Conservation (phyloP, 2,797 vertebrate species). For the Epinephelus coioides region DNA sequence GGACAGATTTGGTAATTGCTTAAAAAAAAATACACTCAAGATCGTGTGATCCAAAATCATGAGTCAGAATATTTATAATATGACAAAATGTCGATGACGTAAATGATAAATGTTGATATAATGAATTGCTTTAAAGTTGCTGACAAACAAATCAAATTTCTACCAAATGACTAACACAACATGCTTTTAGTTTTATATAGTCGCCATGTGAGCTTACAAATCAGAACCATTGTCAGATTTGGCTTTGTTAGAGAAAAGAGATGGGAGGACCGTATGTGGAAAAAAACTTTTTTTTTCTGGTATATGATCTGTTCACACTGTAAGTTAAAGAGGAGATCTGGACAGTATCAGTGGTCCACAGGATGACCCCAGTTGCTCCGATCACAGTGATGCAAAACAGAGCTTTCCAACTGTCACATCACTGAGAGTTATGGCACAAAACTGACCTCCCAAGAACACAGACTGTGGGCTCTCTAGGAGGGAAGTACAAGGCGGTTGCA, state of each 20-base stretch:
- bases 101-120: neutral
- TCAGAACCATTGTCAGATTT: conserved; percentile 8
- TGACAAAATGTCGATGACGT: too few relatives aligned
- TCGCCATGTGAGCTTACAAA: neutral
- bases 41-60: too few relatives aligned
- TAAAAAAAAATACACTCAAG: too few relatives aligned
- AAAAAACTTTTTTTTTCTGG: conserved; percentile 30
- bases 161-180: too few relatives aligned
- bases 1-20: too few relatives aligned
- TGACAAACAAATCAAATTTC: neutral
- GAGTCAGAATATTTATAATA: too few relatives aligned
- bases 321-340: conserved; percentile 58
- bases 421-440: conserved; percentile 49
- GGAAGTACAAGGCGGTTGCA: neutral
- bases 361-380: conserved; percentile 52
- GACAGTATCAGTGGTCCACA: conserved; percentile 45
- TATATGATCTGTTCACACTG: conserved; percentile 68
- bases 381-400: conserved; percentile 62
- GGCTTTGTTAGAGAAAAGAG: conserved; percentile 33
- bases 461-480: conserved; percentile 21
- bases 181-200: too few relatives aligned
- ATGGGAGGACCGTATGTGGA: conserved; percentile 45
- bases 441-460: conserved; percentile 64
- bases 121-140: neutral
- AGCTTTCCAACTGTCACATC: conserved; percentile 57